Percentiles rank a stretch among this genome's conserved stretches.
Evolutionary conservation across 2,888 invertebrate species (phyloP).

Genomic region (Nysson spinosus): DNA sequence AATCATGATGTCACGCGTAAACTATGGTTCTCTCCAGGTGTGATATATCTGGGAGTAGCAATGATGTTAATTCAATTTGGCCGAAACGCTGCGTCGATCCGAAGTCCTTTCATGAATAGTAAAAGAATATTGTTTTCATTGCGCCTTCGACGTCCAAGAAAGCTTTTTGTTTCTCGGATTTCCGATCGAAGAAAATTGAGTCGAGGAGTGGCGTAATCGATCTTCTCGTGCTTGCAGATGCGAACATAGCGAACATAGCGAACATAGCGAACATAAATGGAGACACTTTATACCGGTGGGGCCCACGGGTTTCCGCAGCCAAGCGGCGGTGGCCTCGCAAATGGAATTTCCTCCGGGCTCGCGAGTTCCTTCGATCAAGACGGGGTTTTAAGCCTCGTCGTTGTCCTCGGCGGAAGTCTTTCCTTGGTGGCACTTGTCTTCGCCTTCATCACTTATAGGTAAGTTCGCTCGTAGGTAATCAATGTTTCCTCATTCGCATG

Average conservation of each 20-base stretch:
- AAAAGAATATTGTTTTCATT: too few species aligned
- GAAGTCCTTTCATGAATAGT: too few species aligned
- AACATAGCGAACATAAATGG: slow-evolving; percentile 59
- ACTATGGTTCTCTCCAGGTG: too few species aligned
- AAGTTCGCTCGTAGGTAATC: slow-evolving; percentile 66
- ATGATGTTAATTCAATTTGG: too few species aligned
- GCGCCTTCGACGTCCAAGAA: too few species aligned
- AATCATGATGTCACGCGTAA: too few species aligned
- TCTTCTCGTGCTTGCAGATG: slow-evolving; percentile 17
- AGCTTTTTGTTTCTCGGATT: too few species aligned
- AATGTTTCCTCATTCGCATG: too few species aligned
- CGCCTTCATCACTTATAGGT: slow-evolving; percentile 86
- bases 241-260: slow-evolving; percentile 14
- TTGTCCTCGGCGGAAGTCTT: slow-evolving; percentile 83
- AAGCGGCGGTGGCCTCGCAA: slow-evolving; percentile 61
- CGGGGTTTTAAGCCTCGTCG: slow-evolving; percentile 82
- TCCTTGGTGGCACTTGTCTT: slow-evolving; percentile 84
- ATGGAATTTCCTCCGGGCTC: slow-evolving; percentile 71
- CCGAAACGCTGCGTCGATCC: too few species aligned
- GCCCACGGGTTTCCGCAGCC: slow-evolving; percentile 70
- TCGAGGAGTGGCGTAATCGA: too few species aligned
- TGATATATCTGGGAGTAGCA: too few species aligned
- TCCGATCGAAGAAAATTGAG: too few species aligned
- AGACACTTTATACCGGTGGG: slow-evolving; percentile 72
- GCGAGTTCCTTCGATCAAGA: slow-evolving; percentile 78